Conservation (phyloP, 2,888 invertebrate genomes). For the Heliconius charithonia region DNA sequence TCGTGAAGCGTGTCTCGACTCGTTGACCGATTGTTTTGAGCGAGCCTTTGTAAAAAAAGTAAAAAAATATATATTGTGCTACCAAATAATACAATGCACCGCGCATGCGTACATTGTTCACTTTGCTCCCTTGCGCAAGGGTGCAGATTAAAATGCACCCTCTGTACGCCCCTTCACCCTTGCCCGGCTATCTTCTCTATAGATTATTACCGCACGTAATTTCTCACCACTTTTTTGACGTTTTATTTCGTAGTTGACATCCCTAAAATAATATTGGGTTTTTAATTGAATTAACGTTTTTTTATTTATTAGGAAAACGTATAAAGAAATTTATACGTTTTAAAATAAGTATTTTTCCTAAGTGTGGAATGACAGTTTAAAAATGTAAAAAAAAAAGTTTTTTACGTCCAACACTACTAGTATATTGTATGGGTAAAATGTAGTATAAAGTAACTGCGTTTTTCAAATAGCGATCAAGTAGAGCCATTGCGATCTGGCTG, state of each 20-base stretch:
- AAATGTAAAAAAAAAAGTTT: too few relatives aligned
- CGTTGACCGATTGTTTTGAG: slow-evolving; percentile 68
- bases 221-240: slow-evolving; percentile 45
- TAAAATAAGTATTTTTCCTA: too few relatives aligned
- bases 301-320: neutral
- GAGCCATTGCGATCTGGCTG: neutral
- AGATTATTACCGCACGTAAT: slow-evolving; percentile 58
- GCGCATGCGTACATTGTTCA: slow-evolving; percentile 66
- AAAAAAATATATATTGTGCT: slow-evolving; percentile 56
- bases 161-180: slow-evolving; percentile 53
- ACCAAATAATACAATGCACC: slow-evolving; percentile 61
- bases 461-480: neutral
- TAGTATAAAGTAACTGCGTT: neutral
- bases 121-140: slow-evolving; percentile 54
- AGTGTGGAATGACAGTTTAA: too few relatives aligned
- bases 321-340: too few relatives aligned
- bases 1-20: slow-evolving; percentile 67
- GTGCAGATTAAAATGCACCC: slow-evolving; percentile 62
- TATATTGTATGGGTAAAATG: neutral
- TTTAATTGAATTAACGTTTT: neutral
- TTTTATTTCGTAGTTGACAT: slow-evolving; percentile 6
- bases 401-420: neutral
- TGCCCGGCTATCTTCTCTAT: slow-evolving; percentile 49
- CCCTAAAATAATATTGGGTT: neutral
- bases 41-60: slow-evolving; percentile 59